Base-by-base conservation (phyloP, 2,797 vertebrate species). In the Poecilia gillii region DNA sequence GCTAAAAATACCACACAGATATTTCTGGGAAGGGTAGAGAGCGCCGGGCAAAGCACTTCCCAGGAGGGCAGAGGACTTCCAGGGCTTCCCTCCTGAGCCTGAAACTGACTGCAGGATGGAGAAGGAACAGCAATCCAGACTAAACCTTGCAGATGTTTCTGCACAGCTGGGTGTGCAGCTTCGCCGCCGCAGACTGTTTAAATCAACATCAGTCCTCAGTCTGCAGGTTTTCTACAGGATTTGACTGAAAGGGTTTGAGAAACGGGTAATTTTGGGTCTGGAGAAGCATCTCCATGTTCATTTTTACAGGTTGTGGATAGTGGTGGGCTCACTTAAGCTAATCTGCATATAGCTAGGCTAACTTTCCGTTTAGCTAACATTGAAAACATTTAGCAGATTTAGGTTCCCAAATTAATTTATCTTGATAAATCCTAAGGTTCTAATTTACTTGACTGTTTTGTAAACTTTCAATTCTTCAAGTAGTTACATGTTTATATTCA, bases 1-100 rank as follows among this genome's bases (percentile, higher is more conserved):
- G 84, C 91, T 94, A 92, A 95, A 94, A 93, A 95, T 93, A 94
- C 77, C 82, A 84, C 80, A 46, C 78, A 81, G 79, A 74, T 84
- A 86, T 72, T 8, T 31, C 80, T 80, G 84, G 81, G 83, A 83
- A 79, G 84, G 81, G 85, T 76, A 85, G 59, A 80, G 82, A 66
- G 82, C 9, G 23, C 28, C 3, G 68, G 80, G 80, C 74, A 80
- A 66, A 84, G 75, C 64, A 77, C 62, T 86, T 49, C 86, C 79
- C 84, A 23, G 74, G 86, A 81, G 74, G 87, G 78, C 80, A 51
- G 72, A 23, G 4, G 53, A 79, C 14, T 1, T 68, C 9, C 39
- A 25, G 36, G 39, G 12, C 39, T 36, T 68, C 12, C 4, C 20
- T 23, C 11, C 23, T 20, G 8, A 14, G 9, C 4, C n/a, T 59